Base-by-base conservation (phyloP, 2,113 vertebrate species). In the Misgurnus mizolepis region DNA sequence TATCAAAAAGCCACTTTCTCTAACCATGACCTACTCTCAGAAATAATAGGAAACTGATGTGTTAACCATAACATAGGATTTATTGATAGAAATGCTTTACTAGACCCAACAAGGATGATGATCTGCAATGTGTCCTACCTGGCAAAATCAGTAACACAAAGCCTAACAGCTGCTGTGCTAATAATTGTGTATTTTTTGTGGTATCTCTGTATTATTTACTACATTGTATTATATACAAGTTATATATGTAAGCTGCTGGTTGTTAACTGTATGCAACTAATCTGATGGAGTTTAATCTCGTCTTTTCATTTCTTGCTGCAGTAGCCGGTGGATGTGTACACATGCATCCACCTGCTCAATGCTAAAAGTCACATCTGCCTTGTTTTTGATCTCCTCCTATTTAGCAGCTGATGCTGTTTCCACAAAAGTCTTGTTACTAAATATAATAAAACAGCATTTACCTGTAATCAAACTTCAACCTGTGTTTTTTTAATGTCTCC, bases 241-340 rank as follows among this genome's bases (percentile, higher is more conserved):
- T 75, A 9, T 53, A 66, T 67, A 79, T 83, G 81, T 76, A 79
- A 81, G 81, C 81, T 83, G 81, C 79, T 81, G 80, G 84, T 79
- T 85, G 81, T 83, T 67, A 76, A 43, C 71, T 81, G 83, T 86
- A 86, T 83, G 82, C 82, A 81, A 82, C 70, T 81, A 86, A 66
- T 76, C 69, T 67, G 79, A 67, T 82, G 79, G 27, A 76, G 79
- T 68, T 74, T 49, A 81, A 71, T 82, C 61, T 53, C 65, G 73
- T 79, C 56, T 39, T 45, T 75, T 27, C 60, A 34, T 65, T 74
- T 72, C 65, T 22, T 49, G 58, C 58, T 62, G 4, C 7, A 15
- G 41, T 61, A 5, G 43, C 41, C 40, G 15, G 40, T 7, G 50
- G 69, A 72, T 72, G 69, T 58, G 69, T 56, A 12, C 56, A 64